These are phyloP conservation scores for Alces alces DNA, from an alignment of 2,113 vertebrate species.

Conservation along the genomic window DNA sequence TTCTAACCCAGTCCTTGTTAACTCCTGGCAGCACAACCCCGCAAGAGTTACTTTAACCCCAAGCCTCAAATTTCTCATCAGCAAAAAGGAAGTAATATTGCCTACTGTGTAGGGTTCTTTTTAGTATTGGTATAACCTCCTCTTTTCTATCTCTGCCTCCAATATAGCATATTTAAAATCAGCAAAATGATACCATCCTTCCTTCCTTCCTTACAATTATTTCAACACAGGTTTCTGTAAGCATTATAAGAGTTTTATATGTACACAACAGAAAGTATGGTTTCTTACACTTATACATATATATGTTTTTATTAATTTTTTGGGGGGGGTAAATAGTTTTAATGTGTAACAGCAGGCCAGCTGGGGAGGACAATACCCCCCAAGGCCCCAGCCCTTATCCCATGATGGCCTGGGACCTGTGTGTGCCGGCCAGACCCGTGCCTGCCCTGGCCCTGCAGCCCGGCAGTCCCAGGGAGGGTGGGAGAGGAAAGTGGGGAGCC, in stretches of 20 bases:
- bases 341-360: too few relatives aligned
- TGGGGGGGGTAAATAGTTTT: too few relatives aligned
- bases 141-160: neutral
- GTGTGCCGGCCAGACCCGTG: neutral
- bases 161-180: neutral
- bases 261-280: neutral
- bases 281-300: neutral
- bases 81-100: neutral
- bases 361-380: too few relatives aligned
- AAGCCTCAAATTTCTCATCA: neutral
- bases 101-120: neutral
- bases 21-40: neutral
- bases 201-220: neutral
- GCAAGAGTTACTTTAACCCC: neutral
- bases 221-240: neutral
- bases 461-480: neutral
- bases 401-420: neutral
- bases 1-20: neutral
- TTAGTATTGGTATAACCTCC: neutral
- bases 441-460: neutral
- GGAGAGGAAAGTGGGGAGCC: neutral
- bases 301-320: too few relatives aligned
- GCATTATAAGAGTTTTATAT: neutral
- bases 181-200: neutral
- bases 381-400: neutral